Base-by-base conservation (phyloP, 2,888 invertebrate genomes). In the Hetaerina titia region DNA sequence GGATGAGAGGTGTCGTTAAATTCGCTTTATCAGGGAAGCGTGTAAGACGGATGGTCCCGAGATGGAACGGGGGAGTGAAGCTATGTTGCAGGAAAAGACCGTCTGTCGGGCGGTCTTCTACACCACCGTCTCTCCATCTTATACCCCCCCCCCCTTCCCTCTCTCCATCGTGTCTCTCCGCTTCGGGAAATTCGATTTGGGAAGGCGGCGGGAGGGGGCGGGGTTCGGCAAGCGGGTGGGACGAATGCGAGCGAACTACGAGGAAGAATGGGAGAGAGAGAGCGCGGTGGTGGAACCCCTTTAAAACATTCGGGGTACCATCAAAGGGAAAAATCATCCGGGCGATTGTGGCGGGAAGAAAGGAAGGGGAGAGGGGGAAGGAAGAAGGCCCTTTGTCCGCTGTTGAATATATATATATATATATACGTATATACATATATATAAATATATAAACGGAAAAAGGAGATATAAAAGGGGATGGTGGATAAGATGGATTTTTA, bases 1-100 rank as follows among this genome's bases (percentile, higher is more conserved):
- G 69, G 92, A 92, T 74, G 92, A 92, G 92, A 74, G 92, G 92
- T 92, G 92, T 92, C 92, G 92, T 92, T 92, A 92, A 92, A 92
- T 92, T 92, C 92, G 92, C 92, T 92, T 74, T 74, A 74, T 92
- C 92, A 56, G 92, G 56, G 56, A 92, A 56, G 92, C 92, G 92
- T 92, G 92, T 92, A 92, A 92, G 92, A 92, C 92, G 69, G 92
- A 92, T 92, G 92, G 22, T 89, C 6, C 64, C 31, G 45, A 13
- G 90, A 90, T 8, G 64, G 22, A 45, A 45, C 31, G 90, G 25
- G 31, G 8, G 69, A 2, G n/a, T 22, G 19, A 17, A 31, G 45
- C 17, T 45, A 19, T 9, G 56, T 17, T n/a, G 56, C 9, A 56
- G 31, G 22, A n/a, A 56, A n/a, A 9, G 56, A 56, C 25, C n/a